Evolutionary conservation across 2,113 vertebrate genomes (phyloP), one percentile per base, ranked within the genome.

Genomic region (Protobothrops flavoviridis): DNA sequence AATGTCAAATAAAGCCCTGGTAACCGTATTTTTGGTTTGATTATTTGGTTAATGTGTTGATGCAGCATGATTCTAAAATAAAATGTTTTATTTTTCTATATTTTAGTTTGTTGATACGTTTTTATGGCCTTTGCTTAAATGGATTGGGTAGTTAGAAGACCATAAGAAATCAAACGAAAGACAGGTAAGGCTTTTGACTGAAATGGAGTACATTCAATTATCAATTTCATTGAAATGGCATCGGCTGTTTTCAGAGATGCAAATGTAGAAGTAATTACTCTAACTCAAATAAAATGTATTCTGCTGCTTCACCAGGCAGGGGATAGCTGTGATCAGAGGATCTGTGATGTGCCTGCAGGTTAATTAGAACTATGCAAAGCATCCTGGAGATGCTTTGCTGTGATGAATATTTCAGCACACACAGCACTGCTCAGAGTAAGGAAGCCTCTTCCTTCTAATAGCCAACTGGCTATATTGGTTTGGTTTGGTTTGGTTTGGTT

Each of bases 1-100:
- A 97, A 97, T 91, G 95, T 95, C 92, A 96, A 98, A 98, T 98
- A 98, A 98, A 98, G 97, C 92, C 96, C 95, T 97, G 92, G 56
- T 97, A 97, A 86, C 94, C 94, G 88, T 95, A 91, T 59, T 93
- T 56, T 89, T 87, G 59, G 88, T 97, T 97, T 57, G 85, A 92
- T 95, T 9, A 88, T 91, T 92, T n/a, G 4, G 2, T 33, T 89
- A 64, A 8, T 94, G 69, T 26, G 48, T 92, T 85, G 11, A 45
- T 26, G 29, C 11, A 91, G 0, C 0, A 17, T 90, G 50, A 20
- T 95, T 24, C 93, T 11, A 2, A 53, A 89, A 91, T 74, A 52
- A 90, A n/a, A 53, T 81, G 45, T 48, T 26, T 85, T 85, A n/a
- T n/a, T 15, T 69, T 26, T 61, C 29, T 69, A 4, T 29, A 17